Percentiles rank a stretch among this genome's conserved stretches.
Conservation (phyloP, 1,140 invertebrate genomes). For the Drosophila arawakana region DNA sequence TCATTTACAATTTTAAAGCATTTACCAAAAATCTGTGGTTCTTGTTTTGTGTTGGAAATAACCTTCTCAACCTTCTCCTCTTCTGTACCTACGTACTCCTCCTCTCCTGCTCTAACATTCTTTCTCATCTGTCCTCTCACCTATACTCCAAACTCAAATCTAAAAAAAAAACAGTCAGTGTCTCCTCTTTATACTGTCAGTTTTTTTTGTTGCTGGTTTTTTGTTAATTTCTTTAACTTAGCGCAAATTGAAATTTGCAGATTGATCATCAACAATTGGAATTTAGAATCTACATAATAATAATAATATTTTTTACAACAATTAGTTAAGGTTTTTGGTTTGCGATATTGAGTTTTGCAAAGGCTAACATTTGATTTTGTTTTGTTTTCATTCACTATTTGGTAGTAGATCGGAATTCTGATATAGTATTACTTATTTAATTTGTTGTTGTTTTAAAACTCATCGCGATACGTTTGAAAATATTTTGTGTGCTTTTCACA, state of each 20-base stretch:
- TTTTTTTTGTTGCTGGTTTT: constrained; percentile 41
- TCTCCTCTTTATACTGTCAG: constrained; percentile 45
- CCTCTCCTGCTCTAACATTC: constrained; percentile 35
- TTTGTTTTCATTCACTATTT: constrained; percentile 54
- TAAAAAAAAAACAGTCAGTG: constrained; percentile 54
- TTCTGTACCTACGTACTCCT: neutral
- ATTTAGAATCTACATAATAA: constrained; percentile 69
- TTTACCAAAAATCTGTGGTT: constrained; percentile 64
- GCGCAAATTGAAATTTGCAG: constrained; percentile 66
- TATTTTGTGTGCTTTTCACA: constrained; percentile 20
- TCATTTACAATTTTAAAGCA: constrained; percentile 70
- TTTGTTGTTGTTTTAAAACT: constrained; percentile 58
- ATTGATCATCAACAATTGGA: constrained; percentile 79
- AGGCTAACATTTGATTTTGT: constrained; percentile 55
- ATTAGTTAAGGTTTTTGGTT: constrained; percentile 70
- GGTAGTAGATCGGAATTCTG: constrained; percentile 55
- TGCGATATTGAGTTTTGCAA: constrained; percentile 64
- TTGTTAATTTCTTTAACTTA: constrained; percentile 34
- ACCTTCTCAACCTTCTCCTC: constrained; percentile 64
- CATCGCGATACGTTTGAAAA: constrained; percentile 61
- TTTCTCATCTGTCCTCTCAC: constrained; percentile 19
- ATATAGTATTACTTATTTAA: constrained; percentile 36
- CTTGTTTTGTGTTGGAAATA: constrained; percentile 51
- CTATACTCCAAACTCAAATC: constrained; percentile 58
- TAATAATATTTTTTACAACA: constrained; percentile 68